phyloP scores from a whole-genome alignment of 2,888 invertebrate species.

The Pantelozetes paolii region DNA sequence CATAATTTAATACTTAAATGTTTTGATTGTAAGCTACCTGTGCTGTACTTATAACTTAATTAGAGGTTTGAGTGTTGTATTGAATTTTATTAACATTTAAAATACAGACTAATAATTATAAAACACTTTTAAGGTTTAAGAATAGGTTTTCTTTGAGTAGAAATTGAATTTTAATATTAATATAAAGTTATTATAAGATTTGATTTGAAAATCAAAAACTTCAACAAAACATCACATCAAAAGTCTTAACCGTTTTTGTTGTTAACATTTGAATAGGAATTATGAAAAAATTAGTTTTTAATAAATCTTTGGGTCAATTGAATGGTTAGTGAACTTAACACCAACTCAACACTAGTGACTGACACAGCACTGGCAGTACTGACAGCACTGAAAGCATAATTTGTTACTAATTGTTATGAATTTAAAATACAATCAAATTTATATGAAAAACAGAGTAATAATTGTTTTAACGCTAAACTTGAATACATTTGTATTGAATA shows the following conservation, averaged over 20 bases:
- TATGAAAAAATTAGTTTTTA: too few relatives aligned
- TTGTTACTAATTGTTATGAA: constrained; percentile 15
- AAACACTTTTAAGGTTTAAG: neutral
- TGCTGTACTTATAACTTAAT: neutral
- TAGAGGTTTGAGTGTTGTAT: neutral
- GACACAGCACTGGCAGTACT: too few relatives aligned
- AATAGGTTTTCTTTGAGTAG: neutral
- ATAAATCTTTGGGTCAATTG: neutral
- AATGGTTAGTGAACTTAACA: neutral
- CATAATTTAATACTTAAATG: too few relatives aligned
- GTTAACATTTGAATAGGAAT: too few relatives aligned
- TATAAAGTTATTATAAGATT: too few relatives aligned
- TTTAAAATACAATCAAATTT: neutral
- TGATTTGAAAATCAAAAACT: too few relatives aligned
- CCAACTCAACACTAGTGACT: constrained; percentile 28
- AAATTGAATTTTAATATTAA: too few relatives aligned
- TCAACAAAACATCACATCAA: too few relatives aligned
- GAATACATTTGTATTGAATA: constrained; percentile 25
- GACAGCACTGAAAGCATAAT: too few relatives aligned
- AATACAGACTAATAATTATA: neutral
- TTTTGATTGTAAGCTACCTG: neutral
- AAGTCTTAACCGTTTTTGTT: too few relatives aligned
- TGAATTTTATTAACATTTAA: neutral
- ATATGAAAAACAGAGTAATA: constrained; percentile 3
- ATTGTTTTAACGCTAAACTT: constrained; percentile 21